Percentiles rank a stretch among this genome's conserved stretches.
Conservation (phyloP, 2,113 vertebrate genomes). For the Emydocephalus ijimae region DNA sequence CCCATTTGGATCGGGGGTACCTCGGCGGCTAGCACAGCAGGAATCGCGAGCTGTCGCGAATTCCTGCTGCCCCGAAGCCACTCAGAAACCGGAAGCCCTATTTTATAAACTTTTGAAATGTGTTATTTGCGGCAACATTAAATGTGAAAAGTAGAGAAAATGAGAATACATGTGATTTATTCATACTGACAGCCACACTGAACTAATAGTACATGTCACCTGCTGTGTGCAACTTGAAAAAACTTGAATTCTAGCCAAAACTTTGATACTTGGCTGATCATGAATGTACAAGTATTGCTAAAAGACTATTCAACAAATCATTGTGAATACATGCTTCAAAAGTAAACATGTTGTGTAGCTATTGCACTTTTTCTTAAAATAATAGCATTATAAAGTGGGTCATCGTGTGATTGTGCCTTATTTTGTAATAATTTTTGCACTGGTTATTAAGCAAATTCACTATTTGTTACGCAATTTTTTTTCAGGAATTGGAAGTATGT, state of each 20-base stretch:
- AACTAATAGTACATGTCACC: neutral
- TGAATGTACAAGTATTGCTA: neutral
- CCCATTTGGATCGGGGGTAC: too few relatives aligned
- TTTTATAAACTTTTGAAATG: neutral
- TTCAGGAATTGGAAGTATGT: neutral
- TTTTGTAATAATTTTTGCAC: neutral
- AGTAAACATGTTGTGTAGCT: neutral
- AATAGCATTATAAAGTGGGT: neutral
- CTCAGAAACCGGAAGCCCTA: too few relatives aligned
- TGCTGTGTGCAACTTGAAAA: neutral
- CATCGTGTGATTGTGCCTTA: neutral
- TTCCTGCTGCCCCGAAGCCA: too few relatives aligned
- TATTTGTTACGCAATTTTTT: neutral
- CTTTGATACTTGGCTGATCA: neutral
- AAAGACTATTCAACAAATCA: neutral
- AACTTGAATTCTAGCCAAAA: neutral
- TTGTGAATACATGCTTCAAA: neutral
- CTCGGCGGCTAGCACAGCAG: too few relatives aligned
- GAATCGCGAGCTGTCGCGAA: too few relatives aligned
- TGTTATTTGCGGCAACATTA: neutral
- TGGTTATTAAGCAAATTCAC: neutral
- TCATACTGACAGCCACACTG: neutral
- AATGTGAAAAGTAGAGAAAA: neutral
- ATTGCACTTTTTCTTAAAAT: neutral
- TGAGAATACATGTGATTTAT: neutral